Base-by-base conservation (phyloP, 2,113 vertebrate species). In the Melozone crissalis region DNA sequence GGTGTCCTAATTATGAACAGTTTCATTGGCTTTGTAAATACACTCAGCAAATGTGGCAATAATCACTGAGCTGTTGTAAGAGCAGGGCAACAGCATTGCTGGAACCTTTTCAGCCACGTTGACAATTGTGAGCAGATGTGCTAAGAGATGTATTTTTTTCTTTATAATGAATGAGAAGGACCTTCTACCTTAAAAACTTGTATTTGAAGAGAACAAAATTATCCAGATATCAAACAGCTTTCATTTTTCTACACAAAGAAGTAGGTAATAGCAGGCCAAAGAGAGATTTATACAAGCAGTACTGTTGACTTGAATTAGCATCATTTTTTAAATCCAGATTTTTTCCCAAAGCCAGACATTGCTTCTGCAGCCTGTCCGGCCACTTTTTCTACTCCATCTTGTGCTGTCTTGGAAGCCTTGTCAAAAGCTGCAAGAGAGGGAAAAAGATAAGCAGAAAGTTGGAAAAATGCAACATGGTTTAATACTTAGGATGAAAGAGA, bases 321-420 rank as follows among this genome's bases (percentile, higher is more conserved):
- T 95, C 69, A 95, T 94, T 97, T 96, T 90, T 96, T 96, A 83
- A 97, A 83, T 61, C 95, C 96, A 39, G 74, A 81, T 74, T 96
- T 97, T 93, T 97, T 97, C 62, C 94, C 96, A 46, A 97, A 37
- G 73, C 89, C 94, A 65, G 94, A 90, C 41, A 95, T 27, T 17
- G 94, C 84, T 87, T 97, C 96, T 78, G 95, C 77, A 79, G 96
- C 93, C 71, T 96, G 93, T 51, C 89, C 97, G 0, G 93, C 47
- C 44, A 72, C 95, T 93, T 95, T 95, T 78, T 95, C 97, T 47
- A 95, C 81, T n/a, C 93, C 96, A 2, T 96, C 96, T 87, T 97
- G 94, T 2, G 78, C 92, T 8, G 20, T 43, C 90, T 95, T 97
- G 79, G 92, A 96, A 90, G 81, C 92, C 27, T 94, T 95, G 74